Evolutionary conservation across 2,888 invertebrate genomes (phyloP).

Genomic region (Ferdinandea cuprea): DNA sequence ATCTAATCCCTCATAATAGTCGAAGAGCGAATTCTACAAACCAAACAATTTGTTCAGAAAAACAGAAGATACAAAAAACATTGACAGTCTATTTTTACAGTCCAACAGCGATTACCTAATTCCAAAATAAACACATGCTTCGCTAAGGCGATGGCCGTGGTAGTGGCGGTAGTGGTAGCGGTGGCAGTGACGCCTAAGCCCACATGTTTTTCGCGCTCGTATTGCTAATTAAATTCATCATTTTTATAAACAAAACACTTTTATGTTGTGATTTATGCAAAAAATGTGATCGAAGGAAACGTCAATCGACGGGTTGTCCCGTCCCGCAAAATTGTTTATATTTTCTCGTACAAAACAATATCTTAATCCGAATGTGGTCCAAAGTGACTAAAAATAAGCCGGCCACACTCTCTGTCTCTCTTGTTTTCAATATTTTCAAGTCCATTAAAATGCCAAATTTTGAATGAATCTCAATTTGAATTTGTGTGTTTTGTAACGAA

Average conservation of each 20-base stretch:
- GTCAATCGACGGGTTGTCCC: constrained; percentile 53
- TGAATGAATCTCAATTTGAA: constrained; percentile 1
- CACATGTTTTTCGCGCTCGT: constrained; percentile 45
- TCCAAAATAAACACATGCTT: constrained; percentile 60
- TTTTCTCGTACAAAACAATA: neutral
- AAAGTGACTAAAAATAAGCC: constrained; percentile 67
- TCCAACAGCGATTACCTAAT: constrained; percentile 51
- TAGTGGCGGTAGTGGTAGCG: too few species aligned
- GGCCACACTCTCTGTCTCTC: constrained; percentile 23
- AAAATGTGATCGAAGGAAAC: constrained; percentile 57
- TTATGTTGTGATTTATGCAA: constrained; percentile 43
- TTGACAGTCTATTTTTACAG: constrained; percentile 68
- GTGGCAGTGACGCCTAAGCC: too few species aligned
- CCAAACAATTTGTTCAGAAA: too few species aligned
- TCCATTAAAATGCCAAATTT: constrained; percentile 57
- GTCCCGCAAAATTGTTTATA: constrained; percentile 50
- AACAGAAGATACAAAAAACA: constrained; percentile 13
- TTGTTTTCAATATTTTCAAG: neutral
- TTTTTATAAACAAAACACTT: constrained; percentile 68
- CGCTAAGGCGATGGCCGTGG: neutral
- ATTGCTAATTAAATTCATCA: constrained; percentile 56
- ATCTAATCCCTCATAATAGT: neutral
- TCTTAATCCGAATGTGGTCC: constrained; percentile 33
- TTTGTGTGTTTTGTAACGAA: constrained; percentile 39
- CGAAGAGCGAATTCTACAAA: neutral